A percentile compares a stretch with the other conserved stretches of the same genome.
Conservation (phyloP, 2,888 invertebrate species). For the Yponomeuta plumbellus region DNA sequence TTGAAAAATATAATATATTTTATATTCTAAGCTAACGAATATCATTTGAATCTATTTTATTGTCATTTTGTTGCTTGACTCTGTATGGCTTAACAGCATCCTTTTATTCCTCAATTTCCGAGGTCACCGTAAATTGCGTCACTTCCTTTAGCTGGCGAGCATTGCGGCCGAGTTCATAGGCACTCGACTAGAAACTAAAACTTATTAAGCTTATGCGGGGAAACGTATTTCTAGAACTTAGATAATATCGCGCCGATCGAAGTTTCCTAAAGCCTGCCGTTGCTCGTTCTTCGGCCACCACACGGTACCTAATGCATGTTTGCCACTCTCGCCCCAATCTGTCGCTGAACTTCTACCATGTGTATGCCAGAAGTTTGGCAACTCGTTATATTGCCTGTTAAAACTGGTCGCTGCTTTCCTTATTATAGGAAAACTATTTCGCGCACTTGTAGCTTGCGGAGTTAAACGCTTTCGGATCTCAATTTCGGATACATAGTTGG, state of each 20-base stretch:
- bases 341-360: conserved; percentile 50
- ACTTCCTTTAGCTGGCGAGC: too few relatives aligned
- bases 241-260: conserved; percentile 1
- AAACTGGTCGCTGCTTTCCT: conserved; percentile 22
- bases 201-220: not conserved
- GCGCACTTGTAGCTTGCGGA: not conserved
- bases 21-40: too few relatives aligned
- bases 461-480: not conserved
- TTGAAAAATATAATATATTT: too few relatives aligned
- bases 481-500: not conserved
- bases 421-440: not conserved
- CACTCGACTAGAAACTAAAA: too few relatives aligned
- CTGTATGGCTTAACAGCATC: too few relatives aligned
- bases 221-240: not conserved
- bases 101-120: too few relatives aligned
- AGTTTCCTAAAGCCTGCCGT: not conserved
- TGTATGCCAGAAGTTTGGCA: conserved; percentile 40
- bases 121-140: too few relatives aligned
- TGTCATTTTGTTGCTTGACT: too few relatives aligned
- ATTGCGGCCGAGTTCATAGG: too few relatives aligned
- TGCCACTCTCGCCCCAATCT: conserved; percentile 31
- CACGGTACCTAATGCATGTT: not conserved
- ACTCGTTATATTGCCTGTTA: conserved; percentile 47
- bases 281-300: not conserved
- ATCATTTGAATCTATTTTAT: too few relatives aligned